phyloP scores from a whole-genome alignment of 2,888 invertebrate species.

The Pammene fasciana region DNA sequence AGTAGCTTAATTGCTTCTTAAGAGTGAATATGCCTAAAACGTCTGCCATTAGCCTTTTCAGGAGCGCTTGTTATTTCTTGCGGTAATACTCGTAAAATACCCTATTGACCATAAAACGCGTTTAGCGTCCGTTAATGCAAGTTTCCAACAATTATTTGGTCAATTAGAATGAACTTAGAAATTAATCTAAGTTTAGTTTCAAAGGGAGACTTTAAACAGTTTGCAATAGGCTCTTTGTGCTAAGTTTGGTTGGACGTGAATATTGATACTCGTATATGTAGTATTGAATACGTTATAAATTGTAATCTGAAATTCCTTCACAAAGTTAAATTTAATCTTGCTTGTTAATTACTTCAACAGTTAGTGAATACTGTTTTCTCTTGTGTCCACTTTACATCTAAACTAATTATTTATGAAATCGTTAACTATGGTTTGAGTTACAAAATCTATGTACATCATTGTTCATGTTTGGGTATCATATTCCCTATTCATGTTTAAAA shows the following conservation, averaged over 20 bases:
- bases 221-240: conserved; percentile 32
- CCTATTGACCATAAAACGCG: conserved; percentile 29
- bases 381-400: background rate
- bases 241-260: conserved; percentile 23
- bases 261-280: conserved; percentile 33
- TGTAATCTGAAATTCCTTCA: conserved; percentile 3
- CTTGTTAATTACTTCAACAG: conserved; percentile 17
- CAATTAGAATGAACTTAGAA: conserved; percentile 36
- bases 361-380: conserved; percentile 3
- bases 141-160: conserved; percentile 34
- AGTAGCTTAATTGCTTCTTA: conserved; percentile 66
- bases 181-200: conserved; percentile 38
- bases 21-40: conserved; percentile 50
- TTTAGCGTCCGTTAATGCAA: conserved; percentile 31
- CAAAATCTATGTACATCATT: background rate
- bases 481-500: conserved; percentile 4
- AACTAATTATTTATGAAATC: background rate
- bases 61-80: conserved; percentile 48
- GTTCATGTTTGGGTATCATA: no score
- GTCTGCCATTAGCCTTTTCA: conserved; percentile 57
- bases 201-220: conserved; percentile 35
- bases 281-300: conserved; percentile 19
- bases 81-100: conserved; percentile 41
- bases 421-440: background rate
- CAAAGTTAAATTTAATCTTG: conserved; percentile 7